Evolutionary conservation across 2,888 invertebrate species (phyloP), one percentile per base, ranked within the genome.

Genomic region (Mesoligia furuncula): DNA sequence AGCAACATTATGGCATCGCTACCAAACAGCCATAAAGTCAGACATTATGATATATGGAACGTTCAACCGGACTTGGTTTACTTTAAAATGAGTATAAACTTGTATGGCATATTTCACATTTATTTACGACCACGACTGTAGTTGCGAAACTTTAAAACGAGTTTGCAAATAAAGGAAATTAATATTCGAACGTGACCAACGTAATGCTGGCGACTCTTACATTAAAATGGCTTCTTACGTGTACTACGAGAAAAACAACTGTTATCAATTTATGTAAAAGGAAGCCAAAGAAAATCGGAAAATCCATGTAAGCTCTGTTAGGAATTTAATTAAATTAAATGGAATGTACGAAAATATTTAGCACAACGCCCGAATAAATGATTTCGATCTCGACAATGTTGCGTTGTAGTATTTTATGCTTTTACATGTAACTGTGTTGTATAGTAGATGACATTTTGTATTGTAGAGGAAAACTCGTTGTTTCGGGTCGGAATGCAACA

Each of bases 401-500:
- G 74, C 67, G 66, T 77, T 75, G 73, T 73, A 67, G 31, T 77
- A 66, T 71, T 72, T 75, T 69, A 66, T 66, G 36, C 24, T 79
- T 78, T 73, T 77, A 65, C 67, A 64, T 73, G 42, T 76, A 73
- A 69, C 65, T 77, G 27, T 69, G 31, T 73, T 48, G 64, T 75
- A 45, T 67, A 42, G 70, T 81, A 39, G 57, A 77, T 24, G 72
- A 64, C 17, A 68, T 76, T 62, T 66, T 51, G 42, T 75, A 57
- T 57, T 54, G 71, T 85, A 48, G 61, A 77, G 45, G 69, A 73
- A 78, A 87, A 80, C 62, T 73, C 62, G 77, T 59, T 74, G 80
- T 78, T 83, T 77, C 61, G 45, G 70, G n/a, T 71, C 24, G 66
- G 87, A 90, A 91, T 92, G 90, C 91, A 88, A 88, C 86, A 91